Evolutionary conservation across 2,888 invertebrate species (phyloP).

Genomic region (Epirrhoe alternata): DNA sequence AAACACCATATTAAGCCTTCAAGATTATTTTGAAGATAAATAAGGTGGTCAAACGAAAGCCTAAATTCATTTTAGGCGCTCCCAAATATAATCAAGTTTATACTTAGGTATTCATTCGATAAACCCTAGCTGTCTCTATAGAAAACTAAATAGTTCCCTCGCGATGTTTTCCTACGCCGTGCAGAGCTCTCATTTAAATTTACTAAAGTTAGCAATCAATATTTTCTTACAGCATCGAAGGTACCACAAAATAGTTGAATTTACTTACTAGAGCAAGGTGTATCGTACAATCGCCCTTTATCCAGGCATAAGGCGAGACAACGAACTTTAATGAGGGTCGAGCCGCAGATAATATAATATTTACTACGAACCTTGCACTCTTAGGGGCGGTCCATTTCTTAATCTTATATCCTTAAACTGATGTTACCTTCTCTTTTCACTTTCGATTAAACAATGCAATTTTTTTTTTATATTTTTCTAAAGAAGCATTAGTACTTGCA

Average conservation of each 20-base stretch:
- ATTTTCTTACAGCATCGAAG: neutral
- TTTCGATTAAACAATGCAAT: slow-evolving; percentile 41
- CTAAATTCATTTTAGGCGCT: no score
- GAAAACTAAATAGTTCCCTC: no score
- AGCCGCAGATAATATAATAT: slow-evolving; percentile 39
- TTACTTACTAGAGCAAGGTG: slow-evolving; percentile 30
- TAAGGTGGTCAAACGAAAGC: no score
- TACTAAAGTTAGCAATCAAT: neutral
- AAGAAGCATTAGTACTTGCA: neutral
- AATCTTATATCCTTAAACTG: slow-evolving; percentile 54
- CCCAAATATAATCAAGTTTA: no score
- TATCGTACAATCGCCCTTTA: slow-evolving; percentile 40
- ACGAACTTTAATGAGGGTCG: slow-evolving; percentile 54
- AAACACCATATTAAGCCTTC: no score
- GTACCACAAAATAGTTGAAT: slow-evolving; percentile 8
- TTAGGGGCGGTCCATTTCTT: slow-evolving; percentile 35
- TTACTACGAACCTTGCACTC: slow-evolving; percentile 38
- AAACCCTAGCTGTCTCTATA: no score
- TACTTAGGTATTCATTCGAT: no score
- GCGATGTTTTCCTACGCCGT: no score
- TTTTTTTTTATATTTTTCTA: slow-evolving; percentile 5
- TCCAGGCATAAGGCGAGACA: slow-evolving; percentile 54
- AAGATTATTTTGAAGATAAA: no score
- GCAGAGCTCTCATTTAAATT: no score
- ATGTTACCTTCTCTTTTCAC: slow-evolving; percentile 50